Percentiles rank a stretch among this genome's conserved stretches.
phyloP scores from a whole-genome alignment of 2,797 vertebrate species.

The Aeoliscus strigatus region DNA sequence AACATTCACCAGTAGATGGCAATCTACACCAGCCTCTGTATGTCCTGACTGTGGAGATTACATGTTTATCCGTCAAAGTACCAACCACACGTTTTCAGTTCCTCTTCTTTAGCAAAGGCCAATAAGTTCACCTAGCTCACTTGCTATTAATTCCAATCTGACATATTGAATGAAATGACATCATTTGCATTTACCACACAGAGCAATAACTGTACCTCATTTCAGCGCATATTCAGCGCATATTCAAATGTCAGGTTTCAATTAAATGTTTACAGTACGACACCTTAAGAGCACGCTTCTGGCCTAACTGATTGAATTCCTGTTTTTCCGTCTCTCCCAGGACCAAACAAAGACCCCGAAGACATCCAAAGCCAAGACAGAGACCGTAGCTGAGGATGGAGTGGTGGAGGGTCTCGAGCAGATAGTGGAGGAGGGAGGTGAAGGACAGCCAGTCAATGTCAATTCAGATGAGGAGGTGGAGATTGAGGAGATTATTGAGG shows the following conservation, averaged over 20 bases:
- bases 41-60: neutral
- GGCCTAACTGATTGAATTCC: conserved; percentile 2
- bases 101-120: conserved; percentile 3
- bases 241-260: conserved; percentile 15
- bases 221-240: conserved; percentile 2
- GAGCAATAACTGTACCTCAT: neutral
- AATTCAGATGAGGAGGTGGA: conserved; percentile 93
- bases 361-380: conserved; percentile 77
- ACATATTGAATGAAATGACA: conserved; percentile 15
- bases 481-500: conserved; percentile 91
- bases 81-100: conserved; percentile 13
- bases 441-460: conserved; percentile 66
- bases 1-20: conserved; percentile 68
- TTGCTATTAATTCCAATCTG: conserved; percentile 5
- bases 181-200: conserved; percentile 17
- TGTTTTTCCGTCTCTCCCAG: conserved; percentile 56
- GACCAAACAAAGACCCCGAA: conserved; percentile 87
- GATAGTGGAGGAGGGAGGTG: conserved; percentile 77
- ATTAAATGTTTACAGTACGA: conserved; percentile 3
- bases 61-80: conserved; percentile 4
- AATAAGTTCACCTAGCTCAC: conserved; percentile 17
- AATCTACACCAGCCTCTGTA: conserved; percentile 21
- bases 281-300: neutral
- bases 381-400: conserved; percentile 60
- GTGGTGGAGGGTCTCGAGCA: conserved; percentile 69